A percentile compares a stretch with the other conserved stretches of the same genome.
phyloP scores from a whole-genome alignment of 2,888 invertebrate genomes.

The Iphiclides podalirius region DNA sequence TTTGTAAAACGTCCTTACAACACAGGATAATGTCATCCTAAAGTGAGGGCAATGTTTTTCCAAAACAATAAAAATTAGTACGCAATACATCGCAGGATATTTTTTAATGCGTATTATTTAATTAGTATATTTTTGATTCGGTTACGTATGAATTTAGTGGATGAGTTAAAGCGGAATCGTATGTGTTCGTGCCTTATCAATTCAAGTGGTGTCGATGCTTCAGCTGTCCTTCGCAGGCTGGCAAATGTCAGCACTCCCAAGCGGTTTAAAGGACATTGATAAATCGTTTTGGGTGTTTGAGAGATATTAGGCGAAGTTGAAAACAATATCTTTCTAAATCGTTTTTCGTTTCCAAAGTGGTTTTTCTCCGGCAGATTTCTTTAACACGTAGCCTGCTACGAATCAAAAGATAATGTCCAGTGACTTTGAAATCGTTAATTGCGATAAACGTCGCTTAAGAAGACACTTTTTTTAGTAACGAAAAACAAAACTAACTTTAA shows the following conservation, averaged over 20 bases:
- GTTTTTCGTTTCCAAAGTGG: neutral
- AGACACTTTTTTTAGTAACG: too few relatives aligned
- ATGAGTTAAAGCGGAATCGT: neutral
- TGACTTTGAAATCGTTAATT: too few relatives aligned
- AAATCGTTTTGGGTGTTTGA: constrained; percentile 10
- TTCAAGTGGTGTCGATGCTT: constrained; percentile 21
- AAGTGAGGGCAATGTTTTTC: too few relatives aligned
- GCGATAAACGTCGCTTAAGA: too few relatives aligned
- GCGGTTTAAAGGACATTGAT: constrained; percentile 17
- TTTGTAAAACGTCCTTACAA: too few relatives aligned
- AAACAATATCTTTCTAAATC: constrained; percentile 11
- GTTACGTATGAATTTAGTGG: too few relatives aligned
- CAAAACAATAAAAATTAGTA: too few relatives aligned
- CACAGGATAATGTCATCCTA: too few relatives aligned
- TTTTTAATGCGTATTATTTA: constrained; percentile 7
- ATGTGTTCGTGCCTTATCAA: constrained; percentile 23
- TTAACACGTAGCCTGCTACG: too few relatives aligned
- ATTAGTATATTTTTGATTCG: neutral
- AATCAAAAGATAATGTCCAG: too few relatives aligned
- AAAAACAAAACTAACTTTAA: too few relatives aligned
- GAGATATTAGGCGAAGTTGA: constrained; percentile 14
- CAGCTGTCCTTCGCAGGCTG: constrained; percentile 15
- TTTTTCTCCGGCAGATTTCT: too few relatives aligned
- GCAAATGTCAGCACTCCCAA: constrained; percentile 13
- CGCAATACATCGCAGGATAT: neutral